Percentiles rank a stretch among this genome's conserved stretches.
These are phyloP conservation scores for Protomyctophum bolini DNA, from an alignment of 2,113 vertebrate genomes.

Conservation along the genomic window DNA sequence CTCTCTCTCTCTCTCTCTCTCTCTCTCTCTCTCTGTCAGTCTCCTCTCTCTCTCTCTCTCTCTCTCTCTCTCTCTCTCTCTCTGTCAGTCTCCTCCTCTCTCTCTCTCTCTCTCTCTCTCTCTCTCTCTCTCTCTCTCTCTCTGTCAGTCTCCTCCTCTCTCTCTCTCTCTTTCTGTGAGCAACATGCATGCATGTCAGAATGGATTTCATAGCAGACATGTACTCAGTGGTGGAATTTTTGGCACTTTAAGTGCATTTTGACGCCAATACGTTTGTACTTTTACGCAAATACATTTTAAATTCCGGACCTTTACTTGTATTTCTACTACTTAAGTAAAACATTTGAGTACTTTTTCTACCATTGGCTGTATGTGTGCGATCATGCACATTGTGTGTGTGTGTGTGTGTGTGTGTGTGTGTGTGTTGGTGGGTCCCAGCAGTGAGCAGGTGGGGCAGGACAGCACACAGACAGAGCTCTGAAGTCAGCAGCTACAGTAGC, in stretches of 20 bases:
- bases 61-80: neutral
- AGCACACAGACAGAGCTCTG: slow-evolving; percentile 46
- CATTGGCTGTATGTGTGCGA: neutral
- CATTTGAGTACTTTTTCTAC: too few relatives aligned
- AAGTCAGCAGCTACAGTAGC: slow-evolving; percentile 62
- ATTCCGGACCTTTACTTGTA: too few relatives aligned
- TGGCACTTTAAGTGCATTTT: too few relatives aligned
- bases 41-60: neutral
- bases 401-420: neutral
- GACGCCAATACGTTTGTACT: too few relatives aligned
- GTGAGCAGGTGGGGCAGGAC: slow-evolving; percentile 52
- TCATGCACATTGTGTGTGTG: too few relatives aligned
- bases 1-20: neutral
- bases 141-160: too few relatives aligned
- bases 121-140: neutral
- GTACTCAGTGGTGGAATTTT: too few relatives aligned
- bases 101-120: neutral
- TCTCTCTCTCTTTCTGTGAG: neutral
- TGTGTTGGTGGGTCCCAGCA: slow-evolving; percentile 29
- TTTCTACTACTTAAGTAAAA: too few relatives aligned
- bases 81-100: neutral
- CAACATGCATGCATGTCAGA: too few relatives aligned
- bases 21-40: neutral
- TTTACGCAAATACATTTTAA: too few relatives aligned
- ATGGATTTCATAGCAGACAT: too few relatives aligned